Evolutionary conservation across 2,888 invertebrate species (phyloP), one percentile per base, ranked within the genome.

Genomic region (Pterobdella sp.): DNA sequence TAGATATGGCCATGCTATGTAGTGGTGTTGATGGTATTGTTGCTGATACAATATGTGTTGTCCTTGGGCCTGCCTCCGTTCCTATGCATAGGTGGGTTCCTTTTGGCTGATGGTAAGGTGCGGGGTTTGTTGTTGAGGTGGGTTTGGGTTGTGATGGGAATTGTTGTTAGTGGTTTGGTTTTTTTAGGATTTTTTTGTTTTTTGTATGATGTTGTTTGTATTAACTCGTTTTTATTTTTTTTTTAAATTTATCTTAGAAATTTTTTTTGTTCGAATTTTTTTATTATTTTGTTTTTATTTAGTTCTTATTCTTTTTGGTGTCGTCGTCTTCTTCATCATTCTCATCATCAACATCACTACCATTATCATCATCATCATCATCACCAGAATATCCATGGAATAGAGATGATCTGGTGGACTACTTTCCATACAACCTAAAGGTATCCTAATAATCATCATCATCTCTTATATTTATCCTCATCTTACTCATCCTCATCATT

Each of bases 41-140:
- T 97, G 75, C 90, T 94, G 0, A 78, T 93, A 35, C 95, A 98
- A 84, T 99, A 95, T 83, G 85, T 92, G 76, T 85, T 92, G 77
- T 89, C 91, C 42, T 89, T 98, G 0, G 96, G 96, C 0, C 86
- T 95, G 75, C 91, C 96, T 42, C 91, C 93, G 0, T 89, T 89
- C 79, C 84, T 93, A 34, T 98, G 98, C 81, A 84, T 91, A 75
- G 85, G 92, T 92, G 84, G 85, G 86, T 64, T 10, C 29, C 31
- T 68, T n/a, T 22, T 4, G 29, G 26, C 32, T 3, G 68, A 22
- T 1, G 68, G 18, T 3, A 34, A 22, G 1, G n/a, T 1, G 14
- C 42, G 2, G 1, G 14, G 49, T 68, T 56, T 3, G 4, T 49
- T 14, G 29, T 0, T 31, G 31, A 31, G 14, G 1, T 49, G 49